These are phyloP conservation scores for Polymixis flavicincta DNA, from an alignment of 2,888 invertebrate genomes.

Conservation along the genomic window DNA sequence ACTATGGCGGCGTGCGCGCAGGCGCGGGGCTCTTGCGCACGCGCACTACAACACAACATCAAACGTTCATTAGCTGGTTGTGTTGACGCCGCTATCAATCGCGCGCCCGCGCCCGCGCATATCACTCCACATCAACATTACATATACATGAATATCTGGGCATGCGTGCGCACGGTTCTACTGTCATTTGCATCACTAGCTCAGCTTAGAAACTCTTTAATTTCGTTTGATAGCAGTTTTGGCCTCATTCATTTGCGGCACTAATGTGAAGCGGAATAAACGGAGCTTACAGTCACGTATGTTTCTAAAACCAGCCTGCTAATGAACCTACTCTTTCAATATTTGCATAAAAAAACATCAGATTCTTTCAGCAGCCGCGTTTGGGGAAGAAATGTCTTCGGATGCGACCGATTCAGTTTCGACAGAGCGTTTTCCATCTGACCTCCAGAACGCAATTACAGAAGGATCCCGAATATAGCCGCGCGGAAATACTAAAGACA, in stretches of 20 bases:
- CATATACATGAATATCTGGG: constrained; percentile 27
- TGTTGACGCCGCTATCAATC: constrained; percentile 55
- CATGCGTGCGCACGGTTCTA: constrained; percentile 47
- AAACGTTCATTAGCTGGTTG: constrained; percentile 52
- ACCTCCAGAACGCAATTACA: constrained; percentile 36
- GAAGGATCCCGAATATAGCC: constrained; percentile 37
- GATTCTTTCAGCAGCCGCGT: constrained; percentile 3
- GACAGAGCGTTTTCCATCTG: constrained; percentile 17
- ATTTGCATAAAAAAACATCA: constrained; percentile 26
- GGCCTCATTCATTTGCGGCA: constrained; percentile 41
- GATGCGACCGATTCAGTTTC: constrained; percentile 15
- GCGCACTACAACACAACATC: constrained; percentile 56
- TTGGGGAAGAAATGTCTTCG: constrained; percentile 7
- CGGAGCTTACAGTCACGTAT: constrained; percentile 43
- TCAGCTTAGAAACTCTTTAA: constrained; percentile 36
- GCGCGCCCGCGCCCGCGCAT: constrained; percentile 29
- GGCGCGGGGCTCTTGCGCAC: constrained; percentile 58
- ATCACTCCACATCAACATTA: constrained; percentile 40
- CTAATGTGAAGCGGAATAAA: constrained; percentile 39
- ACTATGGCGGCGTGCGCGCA: constrained; percentile 66
- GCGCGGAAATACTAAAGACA: constrained; percentile 42
- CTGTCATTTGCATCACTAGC: constrained; percentile 40
- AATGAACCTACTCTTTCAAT: constrained; percentile 30
- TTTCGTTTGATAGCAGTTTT: constrained; percentile 44
- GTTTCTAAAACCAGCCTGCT: constrained; percentile 33